phyloP scores from a whole-genome alignment of 1,140 invertebrate species.

The Oppia nitens region DNA sequence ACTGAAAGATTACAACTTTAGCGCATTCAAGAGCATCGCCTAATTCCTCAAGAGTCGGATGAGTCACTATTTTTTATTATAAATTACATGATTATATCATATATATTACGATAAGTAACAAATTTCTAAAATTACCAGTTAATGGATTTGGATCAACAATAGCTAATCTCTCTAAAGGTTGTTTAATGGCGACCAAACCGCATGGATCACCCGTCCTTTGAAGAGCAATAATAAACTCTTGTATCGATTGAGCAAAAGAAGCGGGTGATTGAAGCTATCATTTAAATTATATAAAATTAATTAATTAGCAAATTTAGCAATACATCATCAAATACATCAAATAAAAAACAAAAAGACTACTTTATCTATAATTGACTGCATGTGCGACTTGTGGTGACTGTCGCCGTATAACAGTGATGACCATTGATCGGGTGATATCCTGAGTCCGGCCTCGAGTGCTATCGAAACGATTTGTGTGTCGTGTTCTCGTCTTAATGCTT shows the following conservation, averaged over 20 bases:
- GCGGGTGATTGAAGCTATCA: constrained; percentile 67
- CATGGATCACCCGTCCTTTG: constrained; percentile 78
- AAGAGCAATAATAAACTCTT: constrained; percentile 76
- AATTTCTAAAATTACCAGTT: constrained; percentile 24
- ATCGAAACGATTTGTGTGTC: constrained; percentile 98
- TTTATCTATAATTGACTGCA: constrained; percentile 87
- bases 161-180: constrained; percentile 66
- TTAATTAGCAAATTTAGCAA: too few species aligned
- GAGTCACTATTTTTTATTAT: neutral
- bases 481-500: constrained; percentile 77
- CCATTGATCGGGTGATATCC: constrained; percentile 97
- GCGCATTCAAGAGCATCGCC: neutral
- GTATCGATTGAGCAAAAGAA: constrained; percentile 64
- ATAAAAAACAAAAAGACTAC: too few species aligned
- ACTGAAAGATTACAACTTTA: constrained; percentile 5
- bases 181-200: constrained; percentile 43
- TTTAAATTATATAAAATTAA: neutral
- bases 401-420: constrained; percentile 90
- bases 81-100: neutral
- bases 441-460: constrained; percentile 84
- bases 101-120: neutral
- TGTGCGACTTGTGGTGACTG: constrained; percentile 83
- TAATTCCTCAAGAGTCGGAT: constrained; percentile 11
- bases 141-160: constrained; percentile 60
- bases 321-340: too few species aligned